Evolutionary conservation across 1,140 invertebrate species (phyloP).

Genomic region (Diorhabda carinulata): DNA sequence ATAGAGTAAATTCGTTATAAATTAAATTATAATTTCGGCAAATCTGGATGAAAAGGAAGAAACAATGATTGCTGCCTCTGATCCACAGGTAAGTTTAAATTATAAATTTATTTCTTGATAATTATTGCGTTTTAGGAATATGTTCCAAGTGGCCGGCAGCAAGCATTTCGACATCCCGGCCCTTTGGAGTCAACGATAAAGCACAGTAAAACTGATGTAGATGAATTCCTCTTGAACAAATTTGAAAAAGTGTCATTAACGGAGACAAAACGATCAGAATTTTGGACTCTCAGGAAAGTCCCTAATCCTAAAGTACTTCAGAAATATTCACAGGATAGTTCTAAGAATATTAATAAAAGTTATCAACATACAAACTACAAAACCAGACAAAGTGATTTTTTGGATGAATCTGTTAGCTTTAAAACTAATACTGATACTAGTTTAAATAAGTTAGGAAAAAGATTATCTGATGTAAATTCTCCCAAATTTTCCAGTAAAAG

Average conservation of each 20-base stretch:
- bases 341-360: slow-evolving; percentile 25
- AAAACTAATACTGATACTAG: slow-evolving; percentile 27
- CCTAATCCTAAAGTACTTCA: slow-evolving; percentile 19
- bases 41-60: slow-evolving; percentile 74
- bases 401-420: slow-evolving; percentile 34
- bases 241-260: slow-evolving; percentile 70
- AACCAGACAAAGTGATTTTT: slow-evolving; percentile 22
- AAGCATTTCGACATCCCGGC: slow-evolving; percentile 74
- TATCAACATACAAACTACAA: slow-evolving; percentile 14
- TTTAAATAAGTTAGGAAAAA: slow-evolving; percentile 25
- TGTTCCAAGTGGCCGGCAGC: slow-evolving; percentile 81
- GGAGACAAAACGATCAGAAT: slow-evolving; percentile 58
- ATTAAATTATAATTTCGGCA: slow-evolving; percentile 41
- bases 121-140: slow-evolving; percentile 62
- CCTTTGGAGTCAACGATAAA: slow-evolving; percentile 48
- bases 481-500: slow-evolving; percentile 31
- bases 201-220: slow-evolving; percentile 44
- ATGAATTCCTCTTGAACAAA: slow-evolving; percentile 62
- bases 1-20: neutral
- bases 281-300: slow-evolving; percentile 64
- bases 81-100: slow-evolving; percentile 64
- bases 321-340: slow-evolving; percentile 21
- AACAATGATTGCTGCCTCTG: slow-evolving; percentile 75
- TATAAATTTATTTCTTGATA: slow-evolving; percentile 24
- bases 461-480: slow-evolving; percentile 33